Evolutionary conservation across 2,113 vertebrate genomes (phyloP), one percentile per base, ranked within the genome.

Genomic region (Sus scrofa): DNA sequence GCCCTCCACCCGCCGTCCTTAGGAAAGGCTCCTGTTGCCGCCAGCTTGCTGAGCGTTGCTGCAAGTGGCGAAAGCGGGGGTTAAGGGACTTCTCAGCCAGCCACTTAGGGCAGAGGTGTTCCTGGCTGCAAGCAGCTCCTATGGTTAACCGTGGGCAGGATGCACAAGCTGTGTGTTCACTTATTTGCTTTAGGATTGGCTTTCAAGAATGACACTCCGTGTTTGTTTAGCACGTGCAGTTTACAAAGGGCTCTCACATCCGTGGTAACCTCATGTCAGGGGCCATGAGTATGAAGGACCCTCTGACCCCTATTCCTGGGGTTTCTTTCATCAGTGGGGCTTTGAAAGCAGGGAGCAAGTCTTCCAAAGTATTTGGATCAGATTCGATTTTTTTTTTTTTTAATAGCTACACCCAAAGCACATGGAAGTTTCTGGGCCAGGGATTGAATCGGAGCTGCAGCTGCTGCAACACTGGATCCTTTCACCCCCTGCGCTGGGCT

Each of bases 191-290:
- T 3, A 63, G 27, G 44, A 22, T 20, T 6, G n/a, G 12, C 27
- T 39, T 54, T n/a, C 56, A 18, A 30, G 27, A 71, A 27, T 22
- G 27, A 30, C 56, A 16, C 14, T 74, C 50, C 20, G n/a, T 18
- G 19, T 71, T 71, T 71, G 30, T 58, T 87, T 71, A 89, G 70
- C 30, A 8, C 9, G 54, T 39, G 4, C 5, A 13, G 75, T 63
- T 94, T 81, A 73, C n/a, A 70, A 75, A 60, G n/a, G 27, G 74
- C 32, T 68, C 32, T 30, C 34, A 16, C 22, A 16, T 30, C 2
- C 4, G 9, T 1, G 8, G 15, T 65, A 65, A n/a, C 10, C 8
- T 6, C 7, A 2, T 30, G 11, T 5, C 24, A 2, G 12, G 22
- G 68, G 56, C 54, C 32, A 44, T 37, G 60, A 86, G 34, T 34